A percentile compares a stretch with the other conserved stretches of the same genome.
phyloP scores from a whole-genome alignment of 2,113 vertebrate genomes.

The Lasiurus cinereus region DNA sequence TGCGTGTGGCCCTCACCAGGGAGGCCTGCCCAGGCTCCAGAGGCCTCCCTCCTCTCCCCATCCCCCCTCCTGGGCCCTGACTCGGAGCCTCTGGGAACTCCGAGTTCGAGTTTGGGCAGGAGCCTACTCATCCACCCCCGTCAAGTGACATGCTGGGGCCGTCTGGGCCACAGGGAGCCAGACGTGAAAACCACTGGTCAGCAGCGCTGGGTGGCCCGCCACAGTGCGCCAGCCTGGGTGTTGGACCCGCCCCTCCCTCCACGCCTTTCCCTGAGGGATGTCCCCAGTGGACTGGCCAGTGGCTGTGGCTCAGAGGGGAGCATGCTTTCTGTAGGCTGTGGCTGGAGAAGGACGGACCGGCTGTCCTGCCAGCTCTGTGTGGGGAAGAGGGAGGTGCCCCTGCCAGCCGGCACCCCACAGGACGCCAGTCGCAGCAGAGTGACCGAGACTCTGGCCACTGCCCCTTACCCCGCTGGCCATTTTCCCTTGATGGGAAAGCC shows the following conservation, averaged over 20 bases:
- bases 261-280: conserved; percentile 58
- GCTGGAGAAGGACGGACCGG: conserved; percentile 41
- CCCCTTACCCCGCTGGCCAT: not conserved
- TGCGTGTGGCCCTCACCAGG: not conserved
- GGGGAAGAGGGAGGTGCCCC: conserved; percentile 61
- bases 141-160: conserved; percentile 16
- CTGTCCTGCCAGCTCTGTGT: conserved; percentile 76
- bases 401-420: not conserved
- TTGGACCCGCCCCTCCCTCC: conserved; percentile 32
- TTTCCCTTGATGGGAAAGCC: conserved; percentile 45
- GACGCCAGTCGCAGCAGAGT: not conserved
- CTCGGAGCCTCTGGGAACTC: not conserved
- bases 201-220: conserved; percentile 48
- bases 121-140: not conserved
- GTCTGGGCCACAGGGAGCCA: conserved; percentile 75
- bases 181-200: conserved; percentile 65
- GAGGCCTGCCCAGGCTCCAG: not conserved
- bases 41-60: not conserved
- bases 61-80: not conserved
- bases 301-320: conserved; percentile 53
- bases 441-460: not conserved
- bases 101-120: conserved; percentile 58
- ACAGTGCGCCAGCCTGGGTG: conserved; percentile 62
- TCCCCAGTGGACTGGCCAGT: conserved; percentile 72
- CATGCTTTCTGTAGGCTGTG: conserved; percentile 62